Evolutionary conservation across 2,797 vertebrate genomes (phyloP), one percentile per base, ranked within the genome.

Genomic region (Tamandua tetradactyla): DNA sequence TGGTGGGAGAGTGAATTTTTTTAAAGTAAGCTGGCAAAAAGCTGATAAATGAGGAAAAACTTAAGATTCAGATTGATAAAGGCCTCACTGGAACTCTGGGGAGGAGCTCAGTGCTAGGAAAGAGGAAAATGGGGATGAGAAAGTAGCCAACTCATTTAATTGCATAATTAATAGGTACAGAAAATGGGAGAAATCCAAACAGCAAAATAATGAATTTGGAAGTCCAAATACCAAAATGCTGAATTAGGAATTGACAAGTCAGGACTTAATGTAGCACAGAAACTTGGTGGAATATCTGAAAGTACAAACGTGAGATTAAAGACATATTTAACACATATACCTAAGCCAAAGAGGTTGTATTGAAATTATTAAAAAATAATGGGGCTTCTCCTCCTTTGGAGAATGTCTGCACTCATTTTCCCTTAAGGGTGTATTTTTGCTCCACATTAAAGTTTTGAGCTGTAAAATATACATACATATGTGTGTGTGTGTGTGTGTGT

Each of bases 61-160:
- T 40, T 44, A 55, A 52, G 92, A 32, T 52, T 44, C 57, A 40
- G 80, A 84, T 71, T 92, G 80, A 91, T 87, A 87, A 91, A 89
- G 72, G 30, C 18, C 40, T 88, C 32, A 22, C 30, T 76, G 71
- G 62, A 47, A 7, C 52, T 69, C 71, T 87, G 55, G 32, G 25
- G 44, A 32, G 85, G 40, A 66, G 2, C 10, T 13, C 52, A 1
- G 13, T 49, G 35, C 35, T 57, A 2, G 7, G 32, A 35, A 68
- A 25, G n/a, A 82, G 55, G 52, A 79, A 72, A 15, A 17, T 23
- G 9, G 37, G 57, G 74, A 25, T 5, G 17, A 69, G 40, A 35
- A 86, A 35, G 27, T 10, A n/a, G 35, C 37, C 49, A 83, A 32
- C 11, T 81, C 27, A 52, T 62, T 80, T 44, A 66, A 44, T 64